Evolutionary conservation across 23 tunicate genomes (phyloP).

Genomic region (Ciona savignyi): DNA sequence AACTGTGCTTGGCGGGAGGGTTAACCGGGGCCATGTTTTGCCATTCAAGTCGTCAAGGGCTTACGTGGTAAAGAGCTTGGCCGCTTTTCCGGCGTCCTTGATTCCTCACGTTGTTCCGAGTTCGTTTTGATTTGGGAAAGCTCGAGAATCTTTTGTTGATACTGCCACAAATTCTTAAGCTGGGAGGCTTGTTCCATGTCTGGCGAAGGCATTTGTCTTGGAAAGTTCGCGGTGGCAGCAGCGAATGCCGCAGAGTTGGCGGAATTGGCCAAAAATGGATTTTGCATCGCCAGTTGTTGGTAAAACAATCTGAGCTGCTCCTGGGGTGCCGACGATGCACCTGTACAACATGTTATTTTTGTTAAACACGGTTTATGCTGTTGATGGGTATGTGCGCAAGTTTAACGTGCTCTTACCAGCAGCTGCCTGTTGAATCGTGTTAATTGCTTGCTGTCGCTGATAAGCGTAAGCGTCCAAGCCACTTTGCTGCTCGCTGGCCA

Average conservation of each 20-base stretch:
- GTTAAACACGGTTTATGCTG: neutral
- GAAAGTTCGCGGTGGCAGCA: constrained; percentile 22
- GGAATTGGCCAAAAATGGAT: constrained; percentile 39
- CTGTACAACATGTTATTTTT: constrained; percentile 7
- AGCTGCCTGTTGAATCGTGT: constrained; percentile 68
- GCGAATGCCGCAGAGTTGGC: constrained; percentile 27
- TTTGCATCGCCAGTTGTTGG: constrained; percentile 70
- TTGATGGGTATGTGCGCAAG: neutral
- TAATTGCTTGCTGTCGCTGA: constrained; percentile 50
- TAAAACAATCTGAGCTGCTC: constrained; percentile 77
- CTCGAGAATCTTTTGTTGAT: constrained; percentile 54
- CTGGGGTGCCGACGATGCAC: constrained; percentile 26
- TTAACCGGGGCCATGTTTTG: neutral
- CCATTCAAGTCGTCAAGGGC: too few species aligned
- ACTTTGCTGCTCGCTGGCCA: constrained; percentile 1
- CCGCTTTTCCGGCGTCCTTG: neutral
- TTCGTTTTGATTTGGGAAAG: constrained; percentile 30
- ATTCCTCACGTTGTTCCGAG: constrained; percentile 5
- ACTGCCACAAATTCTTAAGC: constrained; percentile 51
- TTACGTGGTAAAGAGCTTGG: constrained; percentile 24
- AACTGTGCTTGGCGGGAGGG: too few species aligned
- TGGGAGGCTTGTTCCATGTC: constrained; percentile 32
- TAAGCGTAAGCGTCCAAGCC: constrained; percentile 33
- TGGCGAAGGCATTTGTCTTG: constrained; percentile 18
- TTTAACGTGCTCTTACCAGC: constrained; percentile 16